Conservation (phyloP, 2,888 invertebrate species). For the Linnaemya vulpina region DNA sequence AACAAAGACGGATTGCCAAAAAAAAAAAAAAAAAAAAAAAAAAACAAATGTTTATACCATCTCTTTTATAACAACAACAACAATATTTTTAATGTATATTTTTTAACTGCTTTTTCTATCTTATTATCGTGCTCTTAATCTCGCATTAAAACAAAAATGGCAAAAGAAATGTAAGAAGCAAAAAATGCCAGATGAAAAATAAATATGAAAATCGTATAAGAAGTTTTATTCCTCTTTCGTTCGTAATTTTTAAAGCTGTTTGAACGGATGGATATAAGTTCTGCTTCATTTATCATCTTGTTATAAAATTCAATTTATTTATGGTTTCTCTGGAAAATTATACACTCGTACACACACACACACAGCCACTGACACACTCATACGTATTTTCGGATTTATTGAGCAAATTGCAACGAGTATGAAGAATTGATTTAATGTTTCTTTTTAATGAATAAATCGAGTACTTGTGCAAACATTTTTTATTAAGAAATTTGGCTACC, state of each 20-base stretch:
- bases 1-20: constrained; percentile 59
- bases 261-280: constrained; percentile 28
- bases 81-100: constrained; percentile 46
- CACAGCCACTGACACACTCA: background rate
- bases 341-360: background rate
- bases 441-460: constrained; percentile 13
- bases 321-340: constrained; percentile 53
- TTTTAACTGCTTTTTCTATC: constrained; percentile 4
- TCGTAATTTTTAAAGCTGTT: constrained; percentile 26
- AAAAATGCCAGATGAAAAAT: constrained; percentile 6
- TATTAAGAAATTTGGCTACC: background rate
- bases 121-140: constrained; percentile 35
- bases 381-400: constrained; percentile 47
- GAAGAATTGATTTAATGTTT: constrained; percentile 19
- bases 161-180: background rate
- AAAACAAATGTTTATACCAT: constrained; percentile 20
- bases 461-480: background rate
- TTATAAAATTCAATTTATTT: constrained; percentile 64
- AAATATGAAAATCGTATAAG: constrained; percentile 39
- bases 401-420: constrained; percentile 29
- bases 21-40: constrained; percentile 39
- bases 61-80: constrained; percentile 28
- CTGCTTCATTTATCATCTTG: constrained; percentile 61
- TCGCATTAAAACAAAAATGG: constrained; percentile 49
- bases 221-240: constrained; percentile 22